Evolutionary conservation across 2,888 invertebrate species (phyloP).

Genomic region (Trissoscelio sp.): DNA sequence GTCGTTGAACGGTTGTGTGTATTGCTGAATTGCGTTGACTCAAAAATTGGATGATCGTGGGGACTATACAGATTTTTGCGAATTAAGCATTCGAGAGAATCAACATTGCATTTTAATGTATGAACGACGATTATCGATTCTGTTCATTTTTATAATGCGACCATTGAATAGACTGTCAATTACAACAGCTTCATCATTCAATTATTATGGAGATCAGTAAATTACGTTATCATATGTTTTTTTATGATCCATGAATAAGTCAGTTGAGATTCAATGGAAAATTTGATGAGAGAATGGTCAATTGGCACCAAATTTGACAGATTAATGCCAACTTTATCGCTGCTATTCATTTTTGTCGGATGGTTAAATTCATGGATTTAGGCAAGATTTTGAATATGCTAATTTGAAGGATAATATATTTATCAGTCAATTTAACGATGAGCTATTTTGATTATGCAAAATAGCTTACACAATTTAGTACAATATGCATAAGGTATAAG

Average conservation of each 20-base stretch:
- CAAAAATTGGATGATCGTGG: slow-evolving; percentile 49
- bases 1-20: slow-evolving; percentile 65
- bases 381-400: background rate
- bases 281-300: background rate
- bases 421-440: too few species aligned
- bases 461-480: too few species aligned
- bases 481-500: too few species aligned
- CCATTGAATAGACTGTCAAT: slow-evolving; percentile 12
- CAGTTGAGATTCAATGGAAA: background rate
- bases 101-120: slow-evolving; percentile 58
- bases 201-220: slow-evolving; percentile 22
- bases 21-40: slow-evolving; percentile 34
- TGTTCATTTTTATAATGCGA: slow-evolving; percentile 23
- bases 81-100: slow-evolving; percentile 33
- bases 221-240: slow-evolving; percentile 23
- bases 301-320: background rate
- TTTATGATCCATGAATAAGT: slow-evolving; percentile 25
- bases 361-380: background rate
- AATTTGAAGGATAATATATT: too few species aligned
- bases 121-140: slow-evolving; percentile 49
- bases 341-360: background rate
- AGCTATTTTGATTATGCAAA: too few species aligned
- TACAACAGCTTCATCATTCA: slow-evolving; percentile 1
- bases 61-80: slow-evolving; percentile 40
- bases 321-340: background rate